A percentile compares a stretch with the other conserved stretches of the same genome.
Conservation (phyloP, 2,797 vertebrate genomes). For the Micromesistius poutassou region DNA sequence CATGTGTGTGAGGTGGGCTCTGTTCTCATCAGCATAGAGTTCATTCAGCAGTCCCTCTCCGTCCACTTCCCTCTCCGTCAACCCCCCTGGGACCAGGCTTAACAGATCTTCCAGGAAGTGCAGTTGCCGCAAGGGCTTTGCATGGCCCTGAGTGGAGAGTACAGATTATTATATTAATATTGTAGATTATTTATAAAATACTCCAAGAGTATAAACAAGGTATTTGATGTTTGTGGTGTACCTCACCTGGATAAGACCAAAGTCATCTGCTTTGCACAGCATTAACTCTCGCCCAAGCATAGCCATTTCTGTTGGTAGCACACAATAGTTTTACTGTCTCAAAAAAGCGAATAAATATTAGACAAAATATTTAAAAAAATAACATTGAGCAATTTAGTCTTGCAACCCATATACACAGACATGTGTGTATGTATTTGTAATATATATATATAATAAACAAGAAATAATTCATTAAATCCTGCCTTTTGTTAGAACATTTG, state of each 20-base stretch:
- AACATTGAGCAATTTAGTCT: not conserved
- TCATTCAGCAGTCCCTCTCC: constrained; percentile 69
- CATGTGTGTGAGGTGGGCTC: constrained; percentile 60
- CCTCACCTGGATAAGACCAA: constrained; percentile 79
- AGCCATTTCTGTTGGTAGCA: constrained; percentile 70
- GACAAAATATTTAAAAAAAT: not conserved
- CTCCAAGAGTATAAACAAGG: not conserved
- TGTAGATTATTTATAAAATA: not conserved
- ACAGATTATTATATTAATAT: not conserved
- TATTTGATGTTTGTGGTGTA: constrained; percentile 1
- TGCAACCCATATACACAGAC: too few species aligned
- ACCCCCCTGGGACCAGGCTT: constrained; percentile 39
- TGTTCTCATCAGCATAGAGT: constrained; percentile 60
- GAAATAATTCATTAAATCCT: not conserved
- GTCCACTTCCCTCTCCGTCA: constrained; percentile 27
- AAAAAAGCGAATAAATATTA: too few species aligned
- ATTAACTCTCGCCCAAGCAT: constrained; percentile 77
- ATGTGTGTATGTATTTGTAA: too few species aligned
- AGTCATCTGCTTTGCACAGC: constrained; percentile 74
- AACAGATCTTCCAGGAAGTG: constrained; percentile 77
- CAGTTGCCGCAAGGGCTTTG: constrained; percentile 70
- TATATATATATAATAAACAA: too few species aligned
- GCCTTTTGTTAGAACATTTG: constrained; percentile 62
- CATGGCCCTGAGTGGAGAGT: constrained; percentile 68
- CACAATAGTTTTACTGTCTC: too few species aligned